Evolutionary conservation across 2,113 vertebrate species (phyloP).

Genomic region (Phyllopteryx taeniolatus): DNA sequence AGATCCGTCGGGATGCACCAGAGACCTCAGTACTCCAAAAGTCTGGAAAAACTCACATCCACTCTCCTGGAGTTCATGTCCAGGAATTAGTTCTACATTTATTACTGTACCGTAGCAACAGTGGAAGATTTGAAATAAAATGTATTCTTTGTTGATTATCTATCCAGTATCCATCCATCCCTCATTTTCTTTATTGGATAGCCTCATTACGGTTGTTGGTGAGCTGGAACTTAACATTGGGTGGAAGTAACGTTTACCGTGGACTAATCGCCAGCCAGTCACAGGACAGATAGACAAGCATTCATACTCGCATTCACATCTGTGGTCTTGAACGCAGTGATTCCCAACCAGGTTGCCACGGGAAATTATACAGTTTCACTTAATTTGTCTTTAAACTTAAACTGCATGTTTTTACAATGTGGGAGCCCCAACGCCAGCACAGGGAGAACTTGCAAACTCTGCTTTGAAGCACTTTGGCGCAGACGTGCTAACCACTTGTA

Average conservation of each 20-base stretch:
- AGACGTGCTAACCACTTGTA: too few species aligned
- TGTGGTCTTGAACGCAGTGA: too few species aligned
- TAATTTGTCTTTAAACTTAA: too few species aligned
- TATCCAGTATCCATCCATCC: neutral
- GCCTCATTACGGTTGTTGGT: neutral
- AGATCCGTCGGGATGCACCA: constrained; percentile 21
- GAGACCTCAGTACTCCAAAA: constrained; percentile 44
- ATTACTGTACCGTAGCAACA: neutral
- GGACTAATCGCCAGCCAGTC: neutral
- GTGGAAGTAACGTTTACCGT: neutral
- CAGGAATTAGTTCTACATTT: constrained; percentile 49
- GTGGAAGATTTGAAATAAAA: neutral
- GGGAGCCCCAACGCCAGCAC: too few species aligned
- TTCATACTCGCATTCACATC: too few species aligned
- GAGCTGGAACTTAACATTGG: neutral
- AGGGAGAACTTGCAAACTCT: too few species aligned
- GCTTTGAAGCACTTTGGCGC: too few species aligned
- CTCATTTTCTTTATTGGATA: neutral
- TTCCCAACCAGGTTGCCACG: too few species aligned
- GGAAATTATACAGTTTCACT: too few species aligned
- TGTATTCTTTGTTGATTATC: neutral
- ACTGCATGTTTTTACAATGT: too few species aligned
- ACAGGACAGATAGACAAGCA: too few species aligned
- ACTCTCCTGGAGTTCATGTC: constrained; percentile 72
- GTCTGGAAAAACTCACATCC: constrained; percentile 72